Conservation (phyloP, 2,797 vertebrate genomes). For the Rallus crepitans region DNA sequence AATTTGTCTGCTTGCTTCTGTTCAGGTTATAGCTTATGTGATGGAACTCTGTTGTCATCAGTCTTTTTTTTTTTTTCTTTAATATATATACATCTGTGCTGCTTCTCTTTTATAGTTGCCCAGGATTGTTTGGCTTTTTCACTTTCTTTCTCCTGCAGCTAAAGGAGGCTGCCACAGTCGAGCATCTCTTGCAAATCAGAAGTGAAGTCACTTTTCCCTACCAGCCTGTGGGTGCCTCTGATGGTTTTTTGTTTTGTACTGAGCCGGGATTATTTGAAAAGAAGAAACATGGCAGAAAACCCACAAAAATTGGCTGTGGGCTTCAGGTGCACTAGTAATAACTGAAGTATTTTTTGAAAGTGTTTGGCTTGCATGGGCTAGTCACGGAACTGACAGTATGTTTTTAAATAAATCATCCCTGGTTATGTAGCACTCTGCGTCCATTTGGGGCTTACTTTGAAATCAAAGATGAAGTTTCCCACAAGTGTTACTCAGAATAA, state of each 20-base stretch:
- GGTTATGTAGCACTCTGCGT: neutral
- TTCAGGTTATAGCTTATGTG: neutral
- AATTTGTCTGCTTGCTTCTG: neutral
- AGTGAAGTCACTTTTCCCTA: neutral
- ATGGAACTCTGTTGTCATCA: neutral
- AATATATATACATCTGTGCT: neutral
- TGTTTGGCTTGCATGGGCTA: neutral
- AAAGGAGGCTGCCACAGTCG: neutral
- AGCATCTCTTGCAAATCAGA: constrained; percentile 19
- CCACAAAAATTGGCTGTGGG: neutral
- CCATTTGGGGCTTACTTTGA: neutral
- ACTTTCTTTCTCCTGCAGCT: neutral
- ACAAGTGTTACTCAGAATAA: neutral
- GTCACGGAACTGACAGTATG: neutral
- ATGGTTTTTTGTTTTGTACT: neutral
- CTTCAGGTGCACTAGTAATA: neutral
- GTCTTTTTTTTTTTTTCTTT: neutral
- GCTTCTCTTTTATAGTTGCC: neutral
- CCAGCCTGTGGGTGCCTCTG: neutral
- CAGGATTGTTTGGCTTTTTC: neutral
- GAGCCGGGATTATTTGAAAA: neutral
- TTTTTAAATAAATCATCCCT: constrained; percentile 13
- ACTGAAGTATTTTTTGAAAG: neutral
- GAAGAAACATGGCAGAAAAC: neutral
- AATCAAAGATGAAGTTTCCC: constrained; percentile 12